Conservation (phyloP, 23 tunicate species). For the Diplosoma virens region DNA sequence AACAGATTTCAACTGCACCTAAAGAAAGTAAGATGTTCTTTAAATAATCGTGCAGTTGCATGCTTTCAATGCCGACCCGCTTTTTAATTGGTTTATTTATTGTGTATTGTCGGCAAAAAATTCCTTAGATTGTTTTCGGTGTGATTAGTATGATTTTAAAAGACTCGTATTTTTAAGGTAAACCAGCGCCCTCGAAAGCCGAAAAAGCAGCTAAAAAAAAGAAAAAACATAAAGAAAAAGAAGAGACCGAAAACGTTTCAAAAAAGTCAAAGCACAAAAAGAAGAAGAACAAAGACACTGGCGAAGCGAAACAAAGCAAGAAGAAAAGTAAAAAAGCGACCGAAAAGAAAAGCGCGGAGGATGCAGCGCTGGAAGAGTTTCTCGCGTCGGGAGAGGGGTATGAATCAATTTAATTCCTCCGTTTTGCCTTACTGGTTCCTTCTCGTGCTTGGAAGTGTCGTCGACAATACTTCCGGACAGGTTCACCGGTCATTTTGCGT, state of each 20-base stretch:
- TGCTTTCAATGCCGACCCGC: too few relatives aligned
- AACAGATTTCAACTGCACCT: slow-evolving; percentile 27
- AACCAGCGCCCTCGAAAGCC: neutral
- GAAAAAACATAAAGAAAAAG: neutral
- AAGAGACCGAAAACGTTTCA: neutral
- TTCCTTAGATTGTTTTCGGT: neutral
- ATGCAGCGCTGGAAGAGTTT: slow-evolving; percentile 58
- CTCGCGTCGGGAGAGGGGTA: slow-evolving; percentile 49
- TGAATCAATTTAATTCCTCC: slow-evolving; percentile 14
- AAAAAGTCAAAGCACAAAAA: slow-evolving; percentile 56
- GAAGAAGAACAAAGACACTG: slow-evolving; percentile 11
- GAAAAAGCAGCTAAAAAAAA: neutral
- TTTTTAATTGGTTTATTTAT: neutral
- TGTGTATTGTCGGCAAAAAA: neutral
- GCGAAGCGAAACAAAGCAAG: slow-evolving; percentile 4
- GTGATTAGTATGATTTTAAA: too few relatives aligned
- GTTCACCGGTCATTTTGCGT: too few relatives aligned
- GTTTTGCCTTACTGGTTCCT: neutral
- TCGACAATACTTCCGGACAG: too few relatives aligned
- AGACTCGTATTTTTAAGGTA: too few relatives aligned
- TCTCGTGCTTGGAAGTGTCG: neutral
- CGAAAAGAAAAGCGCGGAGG: slow-evolving; percentile 1
- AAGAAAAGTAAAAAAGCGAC: slow-evolving; percentile 10
- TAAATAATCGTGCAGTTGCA: neutral
- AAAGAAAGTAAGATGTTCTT: neutral